Conservation (phyloP, 2,888 invertebrate species). For the Serripes groenlandicus region DNA sequence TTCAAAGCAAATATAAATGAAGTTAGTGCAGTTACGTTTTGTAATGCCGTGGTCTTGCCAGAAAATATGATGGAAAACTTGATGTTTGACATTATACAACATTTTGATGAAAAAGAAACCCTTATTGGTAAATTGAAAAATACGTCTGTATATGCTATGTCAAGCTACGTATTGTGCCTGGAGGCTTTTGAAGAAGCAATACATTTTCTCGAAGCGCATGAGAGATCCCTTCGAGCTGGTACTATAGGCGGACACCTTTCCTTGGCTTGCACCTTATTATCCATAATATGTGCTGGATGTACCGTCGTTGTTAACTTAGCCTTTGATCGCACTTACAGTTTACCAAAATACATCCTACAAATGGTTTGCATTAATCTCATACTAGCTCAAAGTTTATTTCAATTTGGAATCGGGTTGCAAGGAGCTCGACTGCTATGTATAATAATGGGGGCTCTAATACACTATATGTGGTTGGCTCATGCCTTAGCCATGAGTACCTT, state of each 20-base stretch:
- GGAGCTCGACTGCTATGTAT: neutral
- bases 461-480: neutral
- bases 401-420: neutral
- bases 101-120: too few species aligned
- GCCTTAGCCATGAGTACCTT: slow-evolving; percentile 1
- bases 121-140: neutral
- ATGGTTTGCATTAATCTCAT: slow-evolving; percentile 10
- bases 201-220: neutral
- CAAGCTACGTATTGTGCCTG: neutral
- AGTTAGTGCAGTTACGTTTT: neutral
- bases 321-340: neutral
- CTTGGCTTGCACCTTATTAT: neutral
- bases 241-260: neutral
- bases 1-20: neutral
- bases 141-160: too few species aligned
- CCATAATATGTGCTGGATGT: neutral
- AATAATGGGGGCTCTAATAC: neutral
- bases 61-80: neutral
- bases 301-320: neutral
- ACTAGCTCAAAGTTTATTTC: neutral
- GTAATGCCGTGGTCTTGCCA: neutral
- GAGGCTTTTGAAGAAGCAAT: neutral
- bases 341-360: neutral
- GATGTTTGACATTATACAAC: neutral
- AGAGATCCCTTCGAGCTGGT: neutral